Evolutionary conservation across 2,797 vertebrate species (phyloP).

Genomic region (Eurystomus glaucurus): DNA sequence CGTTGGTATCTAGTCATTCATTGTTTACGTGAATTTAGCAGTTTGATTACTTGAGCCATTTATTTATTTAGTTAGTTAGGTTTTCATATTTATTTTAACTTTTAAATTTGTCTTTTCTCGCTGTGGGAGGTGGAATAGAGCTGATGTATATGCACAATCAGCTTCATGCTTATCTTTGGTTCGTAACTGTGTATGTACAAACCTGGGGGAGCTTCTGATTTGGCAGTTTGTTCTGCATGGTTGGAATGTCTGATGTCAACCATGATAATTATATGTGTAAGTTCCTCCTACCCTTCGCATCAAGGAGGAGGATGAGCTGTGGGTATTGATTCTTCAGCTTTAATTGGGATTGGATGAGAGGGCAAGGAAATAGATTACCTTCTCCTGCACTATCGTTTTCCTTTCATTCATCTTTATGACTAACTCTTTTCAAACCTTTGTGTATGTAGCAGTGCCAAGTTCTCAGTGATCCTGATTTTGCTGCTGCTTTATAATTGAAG

Average conservation of each 20-base stretch:
- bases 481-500: background rate
- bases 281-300: background rate
- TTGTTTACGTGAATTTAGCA: background rate
- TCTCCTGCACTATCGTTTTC: background rate
- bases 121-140: background rate
- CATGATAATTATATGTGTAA: background rate
- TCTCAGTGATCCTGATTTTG: background rate
- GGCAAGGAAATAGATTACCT: background rate
- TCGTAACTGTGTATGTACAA: background rate
- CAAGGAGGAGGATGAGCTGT: background rate
- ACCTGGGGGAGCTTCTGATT: background rate
- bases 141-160: background rate
- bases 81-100: background rate
- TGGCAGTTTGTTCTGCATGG: background rate
- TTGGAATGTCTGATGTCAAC: background rate
- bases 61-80: no score
- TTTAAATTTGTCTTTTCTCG: background rate
- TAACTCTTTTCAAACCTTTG: background rate
- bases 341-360: background rate
- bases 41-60: background rate
- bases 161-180: background rate
- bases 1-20: background rate
- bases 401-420: background rate
- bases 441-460: background rate
- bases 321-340: constrained; percentile 4